phyloP scores from a whole-genome alignment of 2,888 invertebrate genomes.

The Apantesis nais region DNA sequence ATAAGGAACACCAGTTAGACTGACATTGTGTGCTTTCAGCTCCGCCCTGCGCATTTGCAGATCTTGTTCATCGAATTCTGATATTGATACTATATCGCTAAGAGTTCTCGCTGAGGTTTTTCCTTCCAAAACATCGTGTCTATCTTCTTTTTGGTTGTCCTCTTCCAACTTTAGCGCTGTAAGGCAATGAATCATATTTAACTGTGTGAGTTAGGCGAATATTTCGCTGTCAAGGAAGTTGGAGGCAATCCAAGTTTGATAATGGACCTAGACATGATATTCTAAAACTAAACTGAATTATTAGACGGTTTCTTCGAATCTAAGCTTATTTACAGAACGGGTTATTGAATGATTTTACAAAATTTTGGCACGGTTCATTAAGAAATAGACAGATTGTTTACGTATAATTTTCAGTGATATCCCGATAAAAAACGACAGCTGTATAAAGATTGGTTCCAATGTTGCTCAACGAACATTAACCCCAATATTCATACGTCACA shows the following conservation, averaged over 20 bases:
- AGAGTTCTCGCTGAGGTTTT: slow-evolving; percentile 89
- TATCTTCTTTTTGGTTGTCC: slow-evolving; percentile 79
- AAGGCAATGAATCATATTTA: slow-evolving; percentile 53
- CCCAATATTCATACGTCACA: slow-evolving; percentile 17
- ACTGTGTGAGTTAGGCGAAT: slow-evolving; percentile 34
- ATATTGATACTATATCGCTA: slow-evolving; percentile 90
- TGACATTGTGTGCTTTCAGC: slow-evolving; percentile 65
- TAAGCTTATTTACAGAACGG: slow-evolving; percentile 18
- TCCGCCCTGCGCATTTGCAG: slow-evolving; percentile 83
- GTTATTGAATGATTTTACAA: slow-evolving; percentile 14
- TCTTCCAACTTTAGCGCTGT: slow-evolving; percentile 87
- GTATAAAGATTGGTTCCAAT: slow-evolving; percentile 7
- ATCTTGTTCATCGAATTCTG: slow-evolving; percentile 89
- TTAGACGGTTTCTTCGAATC: slow-evolving; percentile 21
- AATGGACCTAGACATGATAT: slow-evolving; percentile 50
- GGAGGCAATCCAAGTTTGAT: slow-evolving; percentile 60
- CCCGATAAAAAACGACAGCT: slow-evolving; percentile 3
- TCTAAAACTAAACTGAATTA: slow-evolving; percentile 43
- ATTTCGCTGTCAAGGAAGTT: slow-evolving; percentile 54
- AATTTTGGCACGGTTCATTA: slow-evolving; percentile 29
- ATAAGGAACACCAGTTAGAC: slow-evolving; percentile 57
- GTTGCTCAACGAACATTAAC: slow-evolving; percentile 21
- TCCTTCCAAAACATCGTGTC: slow-evolving; percentile 76
- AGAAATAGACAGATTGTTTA: slow-evolving; percentile 14
- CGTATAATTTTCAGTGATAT: slow-evolving; percentile 12